Evolutionary conservation across 2,888 invertebrate species (phyloP).

Genomic region (Orchesellides sinensis): DNA sequence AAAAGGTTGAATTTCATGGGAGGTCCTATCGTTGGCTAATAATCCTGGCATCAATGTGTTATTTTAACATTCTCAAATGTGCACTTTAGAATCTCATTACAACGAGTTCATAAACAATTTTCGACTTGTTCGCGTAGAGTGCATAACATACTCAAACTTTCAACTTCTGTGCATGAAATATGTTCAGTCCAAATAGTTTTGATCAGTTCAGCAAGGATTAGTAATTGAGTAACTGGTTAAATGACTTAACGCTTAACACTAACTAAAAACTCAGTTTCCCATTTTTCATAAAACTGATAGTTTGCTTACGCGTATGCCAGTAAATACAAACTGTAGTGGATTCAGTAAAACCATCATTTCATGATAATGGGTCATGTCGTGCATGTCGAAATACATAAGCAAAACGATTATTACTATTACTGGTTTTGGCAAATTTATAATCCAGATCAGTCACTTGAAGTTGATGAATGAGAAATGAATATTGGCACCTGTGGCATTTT

Average conservation of each 20-base stretch:
- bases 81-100: conserved; percentile 54
- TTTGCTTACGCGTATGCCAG: not conserved
- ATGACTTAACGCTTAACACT: not conserved
- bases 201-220: too few species aligned
- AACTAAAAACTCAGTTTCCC: not conserved
- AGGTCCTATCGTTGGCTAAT: conserved; percentile 64
- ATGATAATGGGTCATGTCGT: conserved; percentile 51
- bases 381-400: conserved; percentile 48
- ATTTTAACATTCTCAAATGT: conserved; percentile 53
- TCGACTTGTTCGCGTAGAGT: not conserved
- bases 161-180: not conserved
- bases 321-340: not conserved
- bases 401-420: conserved; percentile 53
- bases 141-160: not conserved
- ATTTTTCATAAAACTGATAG: conserved; percentile 29
- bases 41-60: conserved; percentile 60
- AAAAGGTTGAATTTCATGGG: conserved; percentile 68
- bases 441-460: conserved; percentile 53
- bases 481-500: conserved; percentile 54
- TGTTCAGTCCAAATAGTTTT: too few species aligned
- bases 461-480: conserved; percentile 59
- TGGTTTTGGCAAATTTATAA: conserved; percentile 57
- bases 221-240: not conserved
- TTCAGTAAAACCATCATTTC: not conserved
- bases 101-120: conserved; percentile 55